phyloP scores from a whole-genome alignment of 2,797 vertebrate species.

The Protosalanx chinensis region DNA sequence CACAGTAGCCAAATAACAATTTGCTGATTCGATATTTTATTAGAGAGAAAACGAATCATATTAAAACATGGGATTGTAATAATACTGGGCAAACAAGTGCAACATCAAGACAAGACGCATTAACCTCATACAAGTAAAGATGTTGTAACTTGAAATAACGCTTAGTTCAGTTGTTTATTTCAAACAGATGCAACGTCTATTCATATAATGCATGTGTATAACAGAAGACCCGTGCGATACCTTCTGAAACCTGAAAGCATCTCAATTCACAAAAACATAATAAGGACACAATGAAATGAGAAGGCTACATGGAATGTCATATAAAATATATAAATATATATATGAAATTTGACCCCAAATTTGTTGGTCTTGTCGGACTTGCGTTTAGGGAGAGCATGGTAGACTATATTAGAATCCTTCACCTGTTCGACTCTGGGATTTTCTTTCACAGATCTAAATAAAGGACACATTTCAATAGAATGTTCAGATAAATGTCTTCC shows the following conservation, averaged over 20 bases:
- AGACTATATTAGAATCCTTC: no score
- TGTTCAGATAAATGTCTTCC: no score
- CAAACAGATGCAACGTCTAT: not conserved
- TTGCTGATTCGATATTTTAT: conserved; percentile 27
- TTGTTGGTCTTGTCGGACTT: no score
- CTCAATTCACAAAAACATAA: not conserved
- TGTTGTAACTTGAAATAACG: not conserved
- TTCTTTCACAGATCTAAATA: no score
- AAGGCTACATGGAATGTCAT: not conserved
- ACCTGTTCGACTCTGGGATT: no score
- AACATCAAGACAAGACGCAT: not conserved
- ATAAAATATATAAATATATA: no score
- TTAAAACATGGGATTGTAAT: not conserved
- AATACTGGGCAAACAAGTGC: not conserved
- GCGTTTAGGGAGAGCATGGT: no score
- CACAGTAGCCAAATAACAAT: no score
- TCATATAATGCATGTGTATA: no score
- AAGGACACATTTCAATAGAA: no score
- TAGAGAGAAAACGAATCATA: conserved; percentile 20
- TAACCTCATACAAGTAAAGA: not conserved
- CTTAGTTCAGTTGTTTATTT: not conserved
- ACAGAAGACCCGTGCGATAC: no score
- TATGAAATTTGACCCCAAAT: no score
- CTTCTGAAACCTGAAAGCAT: not conserved
- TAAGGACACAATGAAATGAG: not conserved